Conservation (phyloP, 2,888 invertebrate species). For the Xestia rhomboidea region DNA sequence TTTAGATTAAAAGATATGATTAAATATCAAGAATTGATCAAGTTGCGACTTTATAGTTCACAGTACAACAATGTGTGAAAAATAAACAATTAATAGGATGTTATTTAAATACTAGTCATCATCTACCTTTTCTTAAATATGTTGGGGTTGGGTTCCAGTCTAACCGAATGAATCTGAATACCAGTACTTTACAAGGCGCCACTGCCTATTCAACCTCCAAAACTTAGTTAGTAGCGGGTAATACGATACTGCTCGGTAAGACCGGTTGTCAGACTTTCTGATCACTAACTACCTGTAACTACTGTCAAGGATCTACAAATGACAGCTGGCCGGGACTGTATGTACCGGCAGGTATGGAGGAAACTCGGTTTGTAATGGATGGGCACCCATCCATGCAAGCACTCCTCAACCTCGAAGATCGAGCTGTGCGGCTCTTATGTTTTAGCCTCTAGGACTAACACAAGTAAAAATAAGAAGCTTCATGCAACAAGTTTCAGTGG, state of each 20-base stretch:
- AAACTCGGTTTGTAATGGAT: too few relatives aligned
- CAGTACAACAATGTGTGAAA: not conserved
- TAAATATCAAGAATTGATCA: not conserved
- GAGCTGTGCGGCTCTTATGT: not conserved
- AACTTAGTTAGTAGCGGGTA: not conserved
- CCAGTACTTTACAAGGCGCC: not conserved
- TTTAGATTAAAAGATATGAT: not conserved
- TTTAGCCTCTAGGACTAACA: not conserved
- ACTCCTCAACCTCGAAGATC: not conserved
- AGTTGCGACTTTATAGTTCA: not conserved
- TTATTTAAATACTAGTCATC: not conserved
- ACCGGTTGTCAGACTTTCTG: not conserved
- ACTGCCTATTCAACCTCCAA: not conserved
- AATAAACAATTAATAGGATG: not conserved
- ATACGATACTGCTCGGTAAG: not conserved
- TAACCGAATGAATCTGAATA: not conserved
- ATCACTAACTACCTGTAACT: not conserved
- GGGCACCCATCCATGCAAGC: not conserved
- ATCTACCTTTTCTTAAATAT: not conserved
- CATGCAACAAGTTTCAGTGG: slow-evolving; percentile 31
- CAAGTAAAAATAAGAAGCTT: not conserved
- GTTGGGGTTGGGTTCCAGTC: not conserved
- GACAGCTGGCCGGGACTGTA: too few relatives aligned
- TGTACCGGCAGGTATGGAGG: too few relatives aligned
- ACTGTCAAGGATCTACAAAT: not conserved